Base-by-base conservation (phyloP, 2,888 invertebrate genomes). In the Trichogramma evanescens region DNA sequence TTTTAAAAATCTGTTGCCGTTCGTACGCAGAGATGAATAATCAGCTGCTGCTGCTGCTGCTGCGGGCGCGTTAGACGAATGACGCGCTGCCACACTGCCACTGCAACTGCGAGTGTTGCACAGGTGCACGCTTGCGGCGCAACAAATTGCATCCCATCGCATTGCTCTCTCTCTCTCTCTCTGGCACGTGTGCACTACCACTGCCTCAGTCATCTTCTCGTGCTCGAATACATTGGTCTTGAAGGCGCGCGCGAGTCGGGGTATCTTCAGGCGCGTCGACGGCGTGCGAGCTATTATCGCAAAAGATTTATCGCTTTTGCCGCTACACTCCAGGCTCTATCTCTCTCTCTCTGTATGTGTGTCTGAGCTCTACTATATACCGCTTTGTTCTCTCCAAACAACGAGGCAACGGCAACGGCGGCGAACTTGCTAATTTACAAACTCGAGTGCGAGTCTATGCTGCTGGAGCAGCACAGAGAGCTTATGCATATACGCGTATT, bases 391-490 rank as follows among this genome's bases (percentile, higher is more conserved):
- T 26, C 26, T 1, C 45, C 44, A 38, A n/a, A 40, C 52, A n/a
- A 45, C 26, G 26, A 26, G 26, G 26, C 26, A 26, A 26, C 26
- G 26, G 26, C 13, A 13, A 13, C 26, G 26, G 26, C 26, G n/a
- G 62, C 53, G 58, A 63, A 63, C 55, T 66, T 62, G 66, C 67
- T 71, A 69, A 71, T 70, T 71, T 69, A 66, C 66, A 71, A 70
- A 68, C 67, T 70, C 66, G 58, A 54, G 60, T 42, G 62, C 42
- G 52, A 55, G 63, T 61, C 62, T 66, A 63, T 64, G 40, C 42
- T 55, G 48, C 42, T 50, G 40, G 50, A 42, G 59, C 57, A 55
- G 48, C 61, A 48, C 26, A 26, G 26, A 26, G 26, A 26, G 26
- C 26, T 26, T 26, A 26, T 26, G 26, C 2, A 26, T 26, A 26